These are phyloP conservation scores for Candidula unifasciata DNA, from an alignment of 2,888 invertebrate genomes.

Conservation along the genomic window DNA sequence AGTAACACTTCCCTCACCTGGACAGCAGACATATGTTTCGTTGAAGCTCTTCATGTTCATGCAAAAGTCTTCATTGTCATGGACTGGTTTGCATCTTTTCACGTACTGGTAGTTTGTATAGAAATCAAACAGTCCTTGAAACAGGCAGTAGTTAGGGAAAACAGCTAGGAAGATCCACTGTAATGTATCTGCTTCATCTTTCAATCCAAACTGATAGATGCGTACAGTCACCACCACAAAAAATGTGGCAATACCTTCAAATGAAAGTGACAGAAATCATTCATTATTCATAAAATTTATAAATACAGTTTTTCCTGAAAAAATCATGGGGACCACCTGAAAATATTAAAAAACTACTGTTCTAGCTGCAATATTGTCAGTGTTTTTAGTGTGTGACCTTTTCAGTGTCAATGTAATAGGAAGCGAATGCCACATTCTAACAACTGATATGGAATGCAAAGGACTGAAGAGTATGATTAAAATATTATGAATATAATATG, in stretches of 20 bases:
- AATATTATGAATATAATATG: too few species aligned
- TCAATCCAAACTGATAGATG: slow-evolving; percentile 82
- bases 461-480: too few species aligned
- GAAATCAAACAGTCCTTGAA: slow-evolving; percentile 78
- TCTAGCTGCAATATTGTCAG: too few species aligned
- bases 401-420: too few species aligned
- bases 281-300: too few species aligned
- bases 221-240: slow-evolving; percentile 85
- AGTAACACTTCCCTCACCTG: slow-evolving; percentile 54
- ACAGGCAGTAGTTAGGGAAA: slow-evolving; percentile 85
- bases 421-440: too few species aligned
- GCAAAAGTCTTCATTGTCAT: slow-evolving; percentile 13
- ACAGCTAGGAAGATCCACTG: slow-evolving; percentile 84
- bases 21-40: slow-evolving; percentile 55
- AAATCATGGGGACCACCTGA: background rate
- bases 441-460: too few species aligned
- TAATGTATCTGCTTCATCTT: slow-evolving; percentile 81
- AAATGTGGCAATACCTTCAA: slow-evolving; percentile 84
- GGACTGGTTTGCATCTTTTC: slow-evolving; percentile 71
- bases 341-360: too few species aligned
- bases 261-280: slow-evolving; percentile 37
- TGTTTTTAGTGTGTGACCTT: too few species aligned
- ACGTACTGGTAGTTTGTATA: slow-evolving; percentile 77
- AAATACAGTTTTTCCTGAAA: background rate
- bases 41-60: background rate